These are phyloP conservation scores for Forbesichthys agassizii DNA, from an alignment of 2,113 vertebrate genomes.

Conservation along the genomic window DNA sequence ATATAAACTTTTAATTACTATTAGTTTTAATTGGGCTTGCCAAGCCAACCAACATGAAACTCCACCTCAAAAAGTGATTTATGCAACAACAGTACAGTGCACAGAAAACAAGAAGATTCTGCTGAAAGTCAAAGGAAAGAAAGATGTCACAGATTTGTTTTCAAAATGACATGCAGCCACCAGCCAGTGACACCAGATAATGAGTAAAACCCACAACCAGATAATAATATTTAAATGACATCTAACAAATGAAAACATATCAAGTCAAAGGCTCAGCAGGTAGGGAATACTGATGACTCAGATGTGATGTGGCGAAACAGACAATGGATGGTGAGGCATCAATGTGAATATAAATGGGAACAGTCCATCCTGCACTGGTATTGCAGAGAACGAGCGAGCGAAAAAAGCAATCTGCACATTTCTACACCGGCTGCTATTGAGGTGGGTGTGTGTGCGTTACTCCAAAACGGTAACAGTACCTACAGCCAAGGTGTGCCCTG, in stretches of 20 bases:
- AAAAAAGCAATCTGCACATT: conserved; percentile 15
- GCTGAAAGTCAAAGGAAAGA: too few species aligned
- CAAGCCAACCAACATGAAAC: background rate
- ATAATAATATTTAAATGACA: too few species aligned
- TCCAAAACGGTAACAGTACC: conserved; percentile 6
- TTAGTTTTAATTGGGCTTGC: conserved; percentile 13
- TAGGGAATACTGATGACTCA: conserved; percentile 40
- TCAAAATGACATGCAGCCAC: too few species aligned
- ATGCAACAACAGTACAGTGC: too few species aligned
- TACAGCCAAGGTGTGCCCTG: conserved; percentile 3
- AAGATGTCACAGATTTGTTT: too few species aligned
- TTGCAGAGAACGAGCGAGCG: conserved; percentile 14
- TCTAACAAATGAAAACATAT: conserved; percentile 19
- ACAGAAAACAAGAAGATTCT: too few species aligned
- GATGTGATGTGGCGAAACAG: conserved; percentile 26
- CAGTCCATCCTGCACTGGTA: conserved; percentile 31
- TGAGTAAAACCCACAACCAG: too few species aligned
- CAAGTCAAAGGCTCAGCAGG: conserved; percentile 38
- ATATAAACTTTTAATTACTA: too few species aligned
- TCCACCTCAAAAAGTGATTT: conserved; percentile 15
- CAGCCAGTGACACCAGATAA: too few species aligned
- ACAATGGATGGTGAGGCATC: conserved; percentile 19
- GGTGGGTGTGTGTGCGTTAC: conserved; percentile 28
- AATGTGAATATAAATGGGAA: conserved; percentile 46
- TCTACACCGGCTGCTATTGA: conserved; percentile 29